Evolutionary conservation across 2,888 invertebrate genomes (phyloP).

Genomic region (Pachliopta kotzebuea): DNA sequence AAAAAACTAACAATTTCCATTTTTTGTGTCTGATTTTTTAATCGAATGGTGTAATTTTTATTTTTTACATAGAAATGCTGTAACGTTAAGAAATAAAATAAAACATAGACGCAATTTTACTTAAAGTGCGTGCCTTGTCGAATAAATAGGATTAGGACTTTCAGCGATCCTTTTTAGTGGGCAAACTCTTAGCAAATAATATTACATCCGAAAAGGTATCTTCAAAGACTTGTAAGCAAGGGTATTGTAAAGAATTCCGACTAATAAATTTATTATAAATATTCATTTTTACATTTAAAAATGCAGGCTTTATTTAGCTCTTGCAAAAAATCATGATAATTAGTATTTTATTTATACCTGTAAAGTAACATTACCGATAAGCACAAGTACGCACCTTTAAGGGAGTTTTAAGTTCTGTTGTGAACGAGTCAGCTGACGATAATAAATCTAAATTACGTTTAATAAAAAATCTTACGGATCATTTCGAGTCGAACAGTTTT

Average conservation of each 20-base stretch:
- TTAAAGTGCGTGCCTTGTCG: constrained; percentile 19
- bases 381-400: too few species aligned
- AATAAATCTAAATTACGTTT: too few species aligned
- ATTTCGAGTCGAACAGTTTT: constrained; percentile 90
- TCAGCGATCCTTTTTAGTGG: constrained; percentile 31
- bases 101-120: constrained; percentile 12
- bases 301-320: neutral
- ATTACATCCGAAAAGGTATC: constrained; percentile 27
- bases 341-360: too few species aligned
- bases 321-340: too few species aligned
- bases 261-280: neutral
- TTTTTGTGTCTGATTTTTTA: too few species aligned
- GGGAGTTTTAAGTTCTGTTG: too few species aligned
- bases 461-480: constrained; percentile 84
- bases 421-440: too few species aligned
- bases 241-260: neutral
- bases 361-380: too few species aligned
- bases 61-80: neutral
- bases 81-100: constrained; percentile 11
- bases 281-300: neutral
- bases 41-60: too few species aligned
- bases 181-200: constrained; percentile 23
- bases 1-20: too few species aligned
- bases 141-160: constrained; percentile 25
- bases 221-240: constrained; percentile 3